Evolutionary conservation across 2,888 invertebrate species (phyloP), one percentile per base, ranked within the genome.

Genomic region (Perizoma affinitatum): DNA sequence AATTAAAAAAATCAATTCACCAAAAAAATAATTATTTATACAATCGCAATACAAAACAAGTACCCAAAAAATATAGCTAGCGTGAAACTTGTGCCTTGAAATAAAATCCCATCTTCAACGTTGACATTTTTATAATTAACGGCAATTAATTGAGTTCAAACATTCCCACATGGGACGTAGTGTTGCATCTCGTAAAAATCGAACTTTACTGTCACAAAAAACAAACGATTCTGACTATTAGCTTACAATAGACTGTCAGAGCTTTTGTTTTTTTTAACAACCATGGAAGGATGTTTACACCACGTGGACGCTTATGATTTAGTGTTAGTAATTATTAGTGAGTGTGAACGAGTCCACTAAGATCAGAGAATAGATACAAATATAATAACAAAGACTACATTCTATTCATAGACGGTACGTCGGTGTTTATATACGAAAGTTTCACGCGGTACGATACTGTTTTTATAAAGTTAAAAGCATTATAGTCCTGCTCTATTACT

Each of bases 301-400:
- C 83, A 86, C 83, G 87, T 88, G 84, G 79, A 84, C 86, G 82
- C 82, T 7, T 87, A 87, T 90, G 90, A 90, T 89, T 88, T 88
- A 88, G 86, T 88, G 88, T 83, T 82, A 87, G 88, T 89, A 87
- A 90, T 90, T 88, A 87, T 83, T 78, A 87, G 85, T 82, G 86
- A 90, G 90, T 88, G 90, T 90, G 89, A 90, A 90, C 86, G 82
- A 82, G 86, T 84, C 80, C 83, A 88, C 88, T 88, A 88, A 86
- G 83, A 79, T 83, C 82, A 77, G 80, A 84, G 83, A 86, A 84
- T 84, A 82, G 84, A 82, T 80, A 86, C 83, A 83, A 89, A 88
- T 88, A 90, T 84, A 88, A 89, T 88, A 89, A 88, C 89, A 90
- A 84, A 84, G 83, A 85, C 82, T 22, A 22, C 66, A 69, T 75